Conservation (phyloP, 2,113 vertebrate species). For the Hippoglossus stenolepis region DNA sequence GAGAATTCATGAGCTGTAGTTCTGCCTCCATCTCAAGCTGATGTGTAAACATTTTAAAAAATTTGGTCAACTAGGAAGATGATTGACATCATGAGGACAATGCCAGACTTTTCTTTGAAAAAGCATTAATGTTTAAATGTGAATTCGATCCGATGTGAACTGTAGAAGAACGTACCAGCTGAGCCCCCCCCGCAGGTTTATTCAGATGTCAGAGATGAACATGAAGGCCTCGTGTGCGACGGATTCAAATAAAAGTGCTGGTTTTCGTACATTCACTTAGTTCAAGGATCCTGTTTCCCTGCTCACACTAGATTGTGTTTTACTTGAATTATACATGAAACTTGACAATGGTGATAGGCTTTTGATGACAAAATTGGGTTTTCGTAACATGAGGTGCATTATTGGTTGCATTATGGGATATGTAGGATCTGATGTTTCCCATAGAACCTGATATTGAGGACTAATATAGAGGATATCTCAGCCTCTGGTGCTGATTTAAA, state of each 20-base stretch:
- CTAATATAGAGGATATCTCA: not conserved
- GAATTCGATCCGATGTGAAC: conserved; percentile 25
- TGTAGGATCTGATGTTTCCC: not conserved
- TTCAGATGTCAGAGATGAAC: conserved; percentile 61
- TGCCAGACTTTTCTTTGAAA: conserved; percentile 19
- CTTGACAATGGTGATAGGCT: not conserved
- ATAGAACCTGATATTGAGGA: not conserved
- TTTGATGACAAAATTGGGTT: too few species aligned
- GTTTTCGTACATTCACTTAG: conserved; percentile 39
- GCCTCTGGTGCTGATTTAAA: conserved; percentile 6
- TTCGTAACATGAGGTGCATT: too few species aligned
- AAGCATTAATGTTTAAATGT: conserved; percentile 25
- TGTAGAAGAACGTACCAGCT: conserved; percentile 42
- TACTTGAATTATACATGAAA: not conserved
- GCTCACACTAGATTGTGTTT: not conserved
- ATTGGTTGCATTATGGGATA: conserved; percentile 1
- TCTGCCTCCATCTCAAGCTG: conserved; percentile 47
- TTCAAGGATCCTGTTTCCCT: not conserved
- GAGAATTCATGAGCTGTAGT: not conserved
- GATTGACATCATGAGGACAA: conserved; percentile 55
- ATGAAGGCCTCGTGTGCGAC: conserved; percentile 15
- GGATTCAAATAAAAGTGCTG: conserved; percentile 35
- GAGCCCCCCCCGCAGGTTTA: conserved; percentile 52
- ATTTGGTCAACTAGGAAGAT: conserved; percentile 73
- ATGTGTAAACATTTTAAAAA: conserved; percentile 74